These are phyloP conservation scores for Ceratosolen fusciceps DNA, from an alignment of 1,140 invertebrate species.

Conservation along the genomic window DNA sequence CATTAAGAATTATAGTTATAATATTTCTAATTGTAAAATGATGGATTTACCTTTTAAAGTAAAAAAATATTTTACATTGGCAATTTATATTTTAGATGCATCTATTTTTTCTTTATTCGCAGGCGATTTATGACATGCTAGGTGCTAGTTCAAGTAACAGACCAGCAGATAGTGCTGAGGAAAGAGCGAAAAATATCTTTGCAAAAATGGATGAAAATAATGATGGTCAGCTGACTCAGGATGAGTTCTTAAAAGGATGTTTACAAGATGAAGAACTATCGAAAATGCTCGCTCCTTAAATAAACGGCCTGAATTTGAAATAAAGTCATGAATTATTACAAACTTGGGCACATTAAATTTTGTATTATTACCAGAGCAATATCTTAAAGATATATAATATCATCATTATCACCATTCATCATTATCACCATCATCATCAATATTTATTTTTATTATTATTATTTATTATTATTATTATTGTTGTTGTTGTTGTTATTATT, in stretches of 20 bases:
- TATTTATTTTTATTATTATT: too few relatives aligned
- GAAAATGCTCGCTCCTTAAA: slow-evolving; percentile 94
- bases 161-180: slow-evolving; percentile 93
- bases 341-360: background rate
- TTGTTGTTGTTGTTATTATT: too few relatives aligned
- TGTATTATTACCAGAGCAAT: too few relatives aligned
- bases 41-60: too few relatives aligned
- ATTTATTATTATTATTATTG: too few relatives aligned
- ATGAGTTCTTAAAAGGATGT: slow-evolving; percentile 99
- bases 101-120: slow-evolving; percentile 62
- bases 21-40: too few relatives aligned
- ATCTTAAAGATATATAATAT: too few relatives aligned
- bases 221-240: slow-evolving; percentile 97
- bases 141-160: slow-evolving; percentile 94
- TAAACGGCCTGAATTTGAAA: background rate
- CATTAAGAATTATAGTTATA: too few relatives aligned
- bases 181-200: slow-evolving; percentile 98
- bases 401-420: too few relatives aligned
- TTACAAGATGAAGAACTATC: slow-evolving; percentile 97
- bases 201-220: slow-evolving; percentile 99
- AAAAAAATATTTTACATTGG: too few relatives aligned
- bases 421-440: too few relatives aligned
- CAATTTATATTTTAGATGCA: background rate
- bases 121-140: slow-evolving; percentile 99
- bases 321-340: background rate